Base-by-base conservation (phyloP, 1,140 invertebrate species). In the Drosophila ironensis region DNA sequence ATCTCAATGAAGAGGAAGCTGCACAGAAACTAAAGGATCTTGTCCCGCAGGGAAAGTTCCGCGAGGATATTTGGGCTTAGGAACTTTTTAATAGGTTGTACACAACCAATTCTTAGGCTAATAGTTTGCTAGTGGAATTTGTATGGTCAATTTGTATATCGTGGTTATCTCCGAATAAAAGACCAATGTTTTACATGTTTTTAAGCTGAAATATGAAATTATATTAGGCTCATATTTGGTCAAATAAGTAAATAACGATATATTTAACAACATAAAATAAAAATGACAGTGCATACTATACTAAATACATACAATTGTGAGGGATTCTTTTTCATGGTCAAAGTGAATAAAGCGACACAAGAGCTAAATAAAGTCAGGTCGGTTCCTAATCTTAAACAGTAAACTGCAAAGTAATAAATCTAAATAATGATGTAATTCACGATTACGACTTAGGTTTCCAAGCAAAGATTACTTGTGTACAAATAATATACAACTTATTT, bases 51-150 rank as follows among this genome's bases (percentile, higher is more conserved):
- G 91, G 91, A 27, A 91, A 89, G 89, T 93, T 92, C 87, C 72
- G 91, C 14, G 90, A 91, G 53, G 92, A 93, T 90, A 66, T 91
- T 50, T 93, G 93, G 93, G 84, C 91, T 59, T 93, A 72, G 1
- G 1, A 8, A 28, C 25, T 27, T 8, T 9, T n/a, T n/a, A n/a
- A n/a, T n/a, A n/a, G n/a, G n/a, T n/a, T n/a, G n/a, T n/a, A n/a
- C n/a, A n/a, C n/a, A n/a, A n/a, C n/a, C n/a, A n/a, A n/a, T n/a
- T n/a, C n/a, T n/a, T n/a, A n/a, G n/a, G n/a, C n/a, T n/a, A n/a
- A n/a, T n/a, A n/a, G n/a, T n/a, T n/a, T n/a, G n/a, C n/a, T n/a
- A n/a, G n/a, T n/a, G n/a, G n/a, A n/a, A n/a, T n/a, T n/a, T n/a
- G n/a, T n/a, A n/a, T n/a, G n/a, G n/a, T n/a, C n/a, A n/a, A n/a